Base-by-base conservation (phyloP, 2,888 invertebrate genomes). In the Orchesella flavescens region DNA sequence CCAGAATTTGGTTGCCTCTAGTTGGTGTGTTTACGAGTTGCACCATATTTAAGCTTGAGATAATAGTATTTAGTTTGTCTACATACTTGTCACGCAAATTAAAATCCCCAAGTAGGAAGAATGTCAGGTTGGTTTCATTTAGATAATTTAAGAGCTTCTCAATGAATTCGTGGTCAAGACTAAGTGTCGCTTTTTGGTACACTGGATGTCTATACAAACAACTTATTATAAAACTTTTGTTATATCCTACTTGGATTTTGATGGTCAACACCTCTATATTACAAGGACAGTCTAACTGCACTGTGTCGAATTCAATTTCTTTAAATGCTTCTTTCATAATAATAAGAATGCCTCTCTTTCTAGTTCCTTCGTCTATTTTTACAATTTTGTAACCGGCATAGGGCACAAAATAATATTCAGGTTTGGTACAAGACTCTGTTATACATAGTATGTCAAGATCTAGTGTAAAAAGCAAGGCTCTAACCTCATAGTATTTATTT, bases 201-300 rank as follows among this genome's bases (percentile, higher is more conserved):
- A 44, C n/a, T 44, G 75, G 75, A n/a, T 75, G 75, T 46, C 75
- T 43, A 46, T 75, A 75, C 21, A 75, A 4, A 17, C 63, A 63
- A 4, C 46, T 3, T 5, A 75, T 23, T 1, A 23, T 19, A 21
- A 63, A 59, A 24, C 46, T 46, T 46, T 75, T 75, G 46, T 75
- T 63, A 19, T 19, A 63, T 1, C 21, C 23, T 13, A 61, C 1
- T 49, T 75, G 75, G 10, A 3, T 19, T 21, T 75, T 63, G 1
- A 75, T 5, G 2, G 61, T 44, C 5, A 75, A 7, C 2, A 34
- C 7, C 21, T 75, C 75, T 21, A 75, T 63, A 23, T 75, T 75
- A 13, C 12, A n/a, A 2, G 63, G 46, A 1, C 1, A 0, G 4
- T 63, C 49, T 19, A 63, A 17, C 1, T 17, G 7, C 15, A 3